Base-by-base conservation (phyloP, 2,113 vertebrate species). In the Eudyptes chrysolophus region DNA sequence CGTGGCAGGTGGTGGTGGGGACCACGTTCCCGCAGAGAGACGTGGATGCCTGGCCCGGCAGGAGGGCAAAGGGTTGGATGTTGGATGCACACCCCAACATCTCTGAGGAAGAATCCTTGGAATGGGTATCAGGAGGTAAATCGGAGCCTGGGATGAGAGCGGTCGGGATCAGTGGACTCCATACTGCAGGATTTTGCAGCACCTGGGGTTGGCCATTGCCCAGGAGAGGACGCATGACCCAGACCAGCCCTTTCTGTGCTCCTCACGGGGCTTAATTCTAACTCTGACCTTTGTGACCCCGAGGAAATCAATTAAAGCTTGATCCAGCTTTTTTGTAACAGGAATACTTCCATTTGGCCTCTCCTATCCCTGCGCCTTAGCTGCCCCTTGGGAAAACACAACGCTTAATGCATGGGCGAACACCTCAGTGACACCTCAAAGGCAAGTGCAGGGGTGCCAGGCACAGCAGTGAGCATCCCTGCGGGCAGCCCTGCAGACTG, bases 41-140 rank as follows among this genome's bases (percentile, higher is more conserved):
- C 1, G 7, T 0, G 1, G 62, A 62, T 0, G 4, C n/a, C 82
- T 42, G 38, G 42, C 16, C 40, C 1, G 0, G 40, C 13, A 83
- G 20, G 26, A 65, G 4, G 13, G 22, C 30, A 57, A 60, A 70
- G 16, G 16, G 14, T 6, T 54, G 61, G 42, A 49, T 70, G 52
- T 14, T 66, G 38, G 38, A 79, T 0, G 2, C 22, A 38, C 19
- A 21, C 12, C 17, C 8, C 49, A 94, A 32, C 19, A 52, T 12
- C 18, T 26, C 54, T 1, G 5, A 34, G 55, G 36, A 71, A 78
- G 58, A 87, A 21, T 21, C 16, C 34, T 19, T 66, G 25, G 34
- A 49, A 12, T 5, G 29, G 11, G 18, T 16, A 75, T 55, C 38
- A 22, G 51, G 29, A 87, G 25, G 44, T 29, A 51, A 76, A 84